These are phyloP conservation scores for Etheostoma perlongum DNA, from an alignment of 2,797 vertebrate species.

Conservation along the genomic window DNA sequence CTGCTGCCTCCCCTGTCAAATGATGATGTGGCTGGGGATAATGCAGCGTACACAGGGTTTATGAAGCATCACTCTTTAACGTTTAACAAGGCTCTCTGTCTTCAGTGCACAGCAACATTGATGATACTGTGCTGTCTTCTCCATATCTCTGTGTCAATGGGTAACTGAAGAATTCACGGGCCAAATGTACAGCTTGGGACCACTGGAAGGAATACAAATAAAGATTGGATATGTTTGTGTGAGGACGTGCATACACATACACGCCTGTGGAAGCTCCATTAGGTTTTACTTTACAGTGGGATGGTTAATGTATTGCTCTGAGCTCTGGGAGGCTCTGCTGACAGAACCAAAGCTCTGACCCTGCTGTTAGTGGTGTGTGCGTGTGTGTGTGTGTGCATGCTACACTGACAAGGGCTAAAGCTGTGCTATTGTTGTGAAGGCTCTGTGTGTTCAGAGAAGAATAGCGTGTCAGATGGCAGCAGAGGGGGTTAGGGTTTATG, in stretches of 20 bases:
- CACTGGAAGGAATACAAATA: slow-evolving; percentile 53
- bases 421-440: slow-evolving; percentile 71
- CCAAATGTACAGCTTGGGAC: slow-evolving; percentile 42
- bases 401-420: slow-evolving; percentile 69
- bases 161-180: slow-evolving; percentile 49
- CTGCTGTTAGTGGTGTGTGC: slow-evolving; percentile 51
- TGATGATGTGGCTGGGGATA: slow-evolving; percentile 58
- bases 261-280: slow-evolving; percentile 50
- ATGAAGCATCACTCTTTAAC: slow-evolving; percentile 50
- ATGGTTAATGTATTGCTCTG: slow-evolving; percentile 71
- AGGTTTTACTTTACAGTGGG: slow-evolving; percentile 65
- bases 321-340: slow-evolving; percentile 67
- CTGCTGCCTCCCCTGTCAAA: slow-evolving; percentile 62
- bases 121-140: slow-evolving; percentile 34
- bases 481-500: slow-evolving; percentile 84
- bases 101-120: slow-evolving; percentile 36
- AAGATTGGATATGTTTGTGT: slow-evolving; percentile 33
- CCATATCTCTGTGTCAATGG: slow-evolving; percentile 48
- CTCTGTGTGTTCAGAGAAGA: slow-evolving; percentile 73
- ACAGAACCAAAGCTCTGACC: slow-evolving; percentile 72
- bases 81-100: slow-evolving; percentile 58
- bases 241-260: slow-evolving; percentile 21
- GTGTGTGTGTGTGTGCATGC: slow-evolving; percentile 27
- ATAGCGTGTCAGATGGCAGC: slow-evolving; percentile 82
- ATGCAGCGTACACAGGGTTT: slow-evolving; percentile 31